Conservation (phyloP, 2,888 invertebrate species). For the Chamaedrilus cognettii region DNA sequence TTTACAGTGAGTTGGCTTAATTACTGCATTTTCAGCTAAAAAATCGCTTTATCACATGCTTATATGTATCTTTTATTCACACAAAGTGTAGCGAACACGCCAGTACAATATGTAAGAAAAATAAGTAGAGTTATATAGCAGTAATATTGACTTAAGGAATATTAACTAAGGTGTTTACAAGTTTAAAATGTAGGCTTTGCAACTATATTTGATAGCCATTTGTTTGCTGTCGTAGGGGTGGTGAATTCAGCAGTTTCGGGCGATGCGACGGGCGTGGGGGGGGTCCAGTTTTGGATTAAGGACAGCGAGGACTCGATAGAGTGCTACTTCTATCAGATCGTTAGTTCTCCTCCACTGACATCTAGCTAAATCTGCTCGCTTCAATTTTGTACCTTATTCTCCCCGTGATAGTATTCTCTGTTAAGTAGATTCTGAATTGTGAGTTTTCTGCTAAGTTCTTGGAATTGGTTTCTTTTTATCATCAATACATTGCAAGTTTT, state of each 20-base stretch:
- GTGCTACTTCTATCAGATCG: not conserved
- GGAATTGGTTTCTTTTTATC: no score
- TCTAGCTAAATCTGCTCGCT: not conserved
- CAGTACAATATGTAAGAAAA: not conserved
- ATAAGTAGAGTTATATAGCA: no score
- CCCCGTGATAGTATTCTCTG: no score
- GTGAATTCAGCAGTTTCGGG: not conserved
- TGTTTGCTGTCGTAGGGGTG: not conserved
- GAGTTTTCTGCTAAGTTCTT: no score
- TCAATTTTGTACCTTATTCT: no score
- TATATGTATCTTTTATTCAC: not conserved
- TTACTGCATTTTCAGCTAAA: no score
- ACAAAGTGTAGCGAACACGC: not conserved
- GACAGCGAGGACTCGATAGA: not conserved
- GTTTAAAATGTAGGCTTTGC: not conserved
- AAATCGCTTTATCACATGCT: no score
- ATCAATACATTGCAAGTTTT: no score
- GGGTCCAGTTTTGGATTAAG: not conserved
- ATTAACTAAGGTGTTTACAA: not conserved
- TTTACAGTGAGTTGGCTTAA: no score
- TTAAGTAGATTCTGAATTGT: no score
- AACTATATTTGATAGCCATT: not conserved
- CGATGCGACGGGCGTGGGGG: not conserved
- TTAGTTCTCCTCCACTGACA: not conserved
- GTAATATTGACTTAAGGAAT: no score